Percentiles rank a stretch among this genome's conserved stretches.
Conservation (phyloP, 1,140 invertebrate species). For the Rhopalosiphum maidis region DNA sequence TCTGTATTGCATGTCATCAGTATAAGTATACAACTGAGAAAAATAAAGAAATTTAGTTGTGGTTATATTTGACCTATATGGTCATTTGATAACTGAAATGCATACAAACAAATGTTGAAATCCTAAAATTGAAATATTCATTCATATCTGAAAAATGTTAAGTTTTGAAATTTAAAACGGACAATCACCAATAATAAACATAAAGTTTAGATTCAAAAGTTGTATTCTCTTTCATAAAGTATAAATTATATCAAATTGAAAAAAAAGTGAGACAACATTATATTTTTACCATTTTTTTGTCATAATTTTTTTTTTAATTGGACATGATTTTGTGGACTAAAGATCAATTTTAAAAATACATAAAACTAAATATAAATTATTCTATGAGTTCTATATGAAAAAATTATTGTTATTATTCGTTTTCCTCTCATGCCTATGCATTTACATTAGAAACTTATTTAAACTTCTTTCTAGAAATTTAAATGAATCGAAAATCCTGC, state of each 20-base stretch:
- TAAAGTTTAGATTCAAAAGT: neutral
- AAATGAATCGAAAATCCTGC: neutral
- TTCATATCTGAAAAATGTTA: neutral
- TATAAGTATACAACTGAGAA: neutral
- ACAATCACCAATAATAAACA: neutral
- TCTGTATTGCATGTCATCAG: slow-evolving; percentile 17
- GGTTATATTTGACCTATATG: neutral
- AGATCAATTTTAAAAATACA: too few relatives aligned
- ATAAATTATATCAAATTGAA: neutral
- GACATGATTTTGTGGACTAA: too few relatives aligned
- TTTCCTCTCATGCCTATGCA: neutral
- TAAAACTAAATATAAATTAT: too few relatives aligned
- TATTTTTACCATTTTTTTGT: too few relatives aligned
- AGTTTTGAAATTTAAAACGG: neutral
- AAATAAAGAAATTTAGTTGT: neutral
- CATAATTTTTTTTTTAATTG: too few relatives aligned
- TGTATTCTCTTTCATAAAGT: neutral
- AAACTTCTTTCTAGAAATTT: neutral
- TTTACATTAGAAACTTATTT: neutral
- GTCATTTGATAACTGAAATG: neutral
- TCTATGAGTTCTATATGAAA: too few relatives aligned
- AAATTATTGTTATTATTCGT: neutral
- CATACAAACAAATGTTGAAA: neutral
- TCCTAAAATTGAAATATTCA: neutral
- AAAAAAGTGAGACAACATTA: too few relatives aligned